phyloP scores from a whole-genome alignment of 2,888 invertebrate species.

The Cerceris ruficornis region DNA sequence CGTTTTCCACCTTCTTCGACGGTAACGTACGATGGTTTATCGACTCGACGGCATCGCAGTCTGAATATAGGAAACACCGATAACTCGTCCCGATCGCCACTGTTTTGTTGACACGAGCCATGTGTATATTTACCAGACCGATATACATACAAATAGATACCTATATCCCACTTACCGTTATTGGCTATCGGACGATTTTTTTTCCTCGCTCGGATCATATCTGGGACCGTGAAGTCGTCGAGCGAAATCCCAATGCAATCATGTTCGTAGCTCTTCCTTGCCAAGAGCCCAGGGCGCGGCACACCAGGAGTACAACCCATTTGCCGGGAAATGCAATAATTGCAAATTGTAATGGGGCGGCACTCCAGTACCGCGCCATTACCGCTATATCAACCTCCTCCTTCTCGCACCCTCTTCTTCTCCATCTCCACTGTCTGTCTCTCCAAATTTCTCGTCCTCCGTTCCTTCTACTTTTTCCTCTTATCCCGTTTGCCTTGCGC shows the following conservation, averaged over 20 bases:
- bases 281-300: conserved; percentile 24
- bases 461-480: conserved; percentile 1
- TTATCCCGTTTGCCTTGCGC: background rate
- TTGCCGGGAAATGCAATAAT: conserved; percentile 79
- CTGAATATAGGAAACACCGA: conserved; percentile 32
- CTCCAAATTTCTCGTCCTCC: conserved; percentile 22
- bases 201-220: conserved; percentile 41
- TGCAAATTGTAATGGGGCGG: conserved; percentile 78
- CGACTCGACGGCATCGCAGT: conserved; percentile 10
- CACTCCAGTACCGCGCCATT: conserved; percentile 73
- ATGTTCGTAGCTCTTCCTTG: conserved; percentile 55
- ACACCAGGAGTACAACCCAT: conserved; percentile 61
- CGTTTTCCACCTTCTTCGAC: background rate
- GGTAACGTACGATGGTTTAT: background rate
- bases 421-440: conserved; percentile 30
- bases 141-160: background rate
- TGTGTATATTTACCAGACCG: background rate
- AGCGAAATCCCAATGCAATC: conserved; percentile 60
- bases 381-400: conserved; percentile 70
- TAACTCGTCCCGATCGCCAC: conserved; percentile 24
- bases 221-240: conserved; percentile 40
- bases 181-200: conserved; percentile 40
- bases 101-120: conserved; percentile 38
- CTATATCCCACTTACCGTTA: conserved; percentile 20
- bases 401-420: conserved; percentile 44